A percentile compares a stretch with the other conserved stretches of the same genome.
Conservation (phyloP, 2,113 vertebrate species). For the Cephalopterus ornatus region DNA sequence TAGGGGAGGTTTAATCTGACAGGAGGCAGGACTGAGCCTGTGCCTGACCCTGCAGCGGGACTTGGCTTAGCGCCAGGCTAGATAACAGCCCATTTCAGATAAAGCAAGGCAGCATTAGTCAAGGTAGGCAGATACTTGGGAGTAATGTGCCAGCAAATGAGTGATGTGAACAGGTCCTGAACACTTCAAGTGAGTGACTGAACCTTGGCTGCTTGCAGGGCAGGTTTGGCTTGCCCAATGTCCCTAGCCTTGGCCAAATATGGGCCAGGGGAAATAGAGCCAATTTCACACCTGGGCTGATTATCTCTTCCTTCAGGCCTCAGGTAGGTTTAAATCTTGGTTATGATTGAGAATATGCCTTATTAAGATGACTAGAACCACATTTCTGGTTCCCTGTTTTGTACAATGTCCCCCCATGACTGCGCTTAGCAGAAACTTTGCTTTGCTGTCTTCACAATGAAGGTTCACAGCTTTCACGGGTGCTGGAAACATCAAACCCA, state of each 20-base stretch:
- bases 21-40: not conserved
- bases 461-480: not conserved
- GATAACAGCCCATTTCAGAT: not conserved
- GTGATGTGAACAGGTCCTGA: not conserved
- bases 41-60: not conserved
- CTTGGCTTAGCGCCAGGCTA: not conserved
- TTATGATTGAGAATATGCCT: not conserved
- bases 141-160: not conserved
- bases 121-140: not conserved
- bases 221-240: not conserved
- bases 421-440: not conserved
- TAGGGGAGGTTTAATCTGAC: not conserved
- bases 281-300: not conserved
- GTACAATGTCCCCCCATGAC: not conserved
- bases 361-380: not conserved
- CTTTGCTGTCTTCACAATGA: not conserved
- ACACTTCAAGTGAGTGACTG: not conserved
- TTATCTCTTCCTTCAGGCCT: not conserved
- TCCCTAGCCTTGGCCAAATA: not conserved
- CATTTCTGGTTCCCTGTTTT: not conserved
- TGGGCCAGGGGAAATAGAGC: not conserved
- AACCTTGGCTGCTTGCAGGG: not conserved
- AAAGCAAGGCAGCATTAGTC: not conserved
- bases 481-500: not conserved
- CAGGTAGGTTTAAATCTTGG: not conserved